Evolutionary conservation across 1,140 invertebrate species (phyloP).

Genomic region (Trichomalopsis sarcophagae): DNA sequence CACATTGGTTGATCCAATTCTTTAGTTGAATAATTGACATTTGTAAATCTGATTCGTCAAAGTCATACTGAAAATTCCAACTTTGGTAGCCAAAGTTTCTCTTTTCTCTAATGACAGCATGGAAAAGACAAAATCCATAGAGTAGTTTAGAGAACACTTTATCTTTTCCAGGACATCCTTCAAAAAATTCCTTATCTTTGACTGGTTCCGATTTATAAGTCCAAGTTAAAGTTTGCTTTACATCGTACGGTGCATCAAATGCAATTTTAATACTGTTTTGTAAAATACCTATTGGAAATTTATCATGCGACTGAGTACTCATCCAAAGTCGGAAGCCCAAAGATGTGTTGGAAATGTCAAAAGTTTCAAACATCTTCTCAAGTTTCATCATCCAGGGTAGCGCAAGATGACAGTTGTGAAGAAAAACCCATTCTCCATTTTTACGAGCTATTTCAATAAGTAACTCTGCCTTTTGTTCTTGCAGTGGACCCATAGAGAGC

Average conservation of each 20-base stretch:
- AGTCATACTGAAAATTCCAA: constrained; percentile 85
- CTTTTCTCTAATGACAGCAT: constrained; percentile 81
- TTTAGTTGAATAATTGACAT: constrained; percentile 80
- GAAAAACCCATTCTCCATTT: constrained; percentile 79
- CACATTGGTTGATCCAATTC: constrained; percentile 71
- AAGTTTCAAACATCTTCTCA: constrained; percentile 77
- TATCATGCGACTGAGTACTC: constrained; percentile 78
- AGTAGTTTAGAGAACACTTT: constrained; percentile 78
- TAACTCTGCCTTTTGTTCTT: constrained; percentile 76
- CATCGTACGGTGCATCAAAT: constrained; percentile 79
- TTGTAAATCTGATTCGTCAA: constrained; percentile 82
- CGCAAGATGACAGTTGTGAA: constrained; percentile 86
- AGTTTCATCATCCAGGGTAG: constrained; percentile 76
- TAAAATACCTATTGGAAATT: constrained; percentile 81
- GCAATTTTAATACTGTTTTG: constrained; percentile 83
- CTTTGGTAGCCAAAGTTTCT: constrained; percentile 80
- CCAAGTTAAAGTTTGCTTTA: constrained; percentile 78
- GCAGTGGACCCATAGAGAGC: constrained; percentile 80
- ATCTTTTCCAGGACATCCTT: constrained; percentile 67
- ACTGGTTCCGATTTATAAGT: constrained; percentile 78
- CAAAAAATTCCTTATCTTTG: constrained; percentile 71
- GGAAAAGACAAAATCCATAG: constrained; percentile 83
- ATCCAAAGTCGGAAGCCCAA: constrained; percentile 82
- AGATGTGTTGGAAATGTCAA: constrained; percentile 74
- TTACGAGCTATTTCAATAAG: constrained; percentile 76